Evolutionary conservation across 64 coral and sea anemone genomes (phyloP), one percentile per base, ranked within the genome.

Genomic region (Stylophora pistillata): DNA sequence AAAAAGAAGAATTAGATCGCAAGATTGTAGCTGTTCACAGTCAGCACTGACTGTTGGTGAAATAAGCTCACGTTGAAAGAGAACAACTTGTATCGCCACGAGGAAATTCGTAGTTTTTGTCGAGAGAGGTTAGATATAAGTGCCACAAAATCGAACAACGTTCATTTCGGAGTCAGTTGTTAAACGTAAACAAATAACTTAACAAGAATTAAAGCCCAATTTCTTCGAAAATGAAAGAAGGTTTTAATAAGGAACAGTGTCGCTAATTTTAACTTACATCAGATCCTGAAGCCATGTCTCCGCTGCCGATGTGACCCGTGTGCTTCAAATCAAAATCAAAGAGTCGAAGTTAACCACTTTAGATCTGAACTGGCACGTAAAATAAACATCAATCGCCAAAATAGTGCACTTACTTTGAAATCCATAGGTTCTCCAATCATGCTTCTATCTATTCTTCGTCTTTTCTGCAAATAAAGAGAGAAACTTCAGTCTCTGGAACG

Each of bases 201-300:
- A 69, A 15, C 13, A 55, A 23, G 21, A 84, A 53, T 84, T 84
- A 47, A 37, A 26, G 47, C 69, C 3, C 15, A 37, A 13, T 64
- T 14, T 0, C 41, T 1, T 20, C 18, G n/a, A 79, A 79, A 34
- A 15, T 6, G 10, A 26, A 58, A 30, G 53, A n/a, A 34, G 4
- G 15, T 41, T 81, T 66, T 69, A 53, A 83, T 53, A 20, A 52
- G 15, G 68, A 62, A 53, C 64, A 83, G 3, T 28, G 32, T 47
- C 37, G 37, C 26, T 68, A 26, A 53, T 14, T 26, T 84, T 4
- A 13, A 33, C 80, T 84, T 63, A 84, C 80, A 70, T 84, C 80
- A 12, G 80, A 84, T 23, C 80, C 80, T 15, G 80, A 84, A 14
- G 80, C 80, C 80, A 84, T 84, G n/a, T 84, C 80, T 7, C 80